A percentile compares a stretch with the other conserved stretches of the same genome.
phyloP scores from a whole-genome alignment of 2,888 invertebrate genomes.

The Octonoba sinensis region DNA sequence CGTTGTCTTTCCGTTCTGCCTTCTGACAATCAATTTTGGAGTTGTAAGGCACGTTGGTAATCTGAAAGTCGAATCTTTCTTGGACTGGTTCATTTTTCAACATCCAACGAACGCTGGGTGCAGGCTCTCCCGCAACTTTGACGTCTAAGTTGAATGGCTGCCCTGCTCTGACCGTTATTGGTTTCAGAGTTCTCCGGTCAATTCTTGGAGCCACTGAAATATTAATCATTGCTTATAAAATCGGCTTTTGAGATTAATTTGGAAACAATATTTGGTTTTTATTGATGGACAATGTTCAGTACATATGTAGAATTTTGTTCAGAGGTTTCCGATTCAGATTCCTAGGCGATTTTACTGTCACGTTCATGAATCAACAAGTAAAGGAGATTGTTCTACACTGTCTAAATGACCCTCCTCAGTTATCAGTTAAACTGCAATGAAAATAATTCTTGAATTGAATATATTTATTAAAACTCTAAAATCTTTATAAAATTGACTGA shows the following conservation, averaged over 20 bases:
- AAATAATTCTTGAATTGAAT: no score
- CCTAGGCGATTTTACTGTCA: no score
- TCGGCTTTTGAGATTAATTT: background rate
- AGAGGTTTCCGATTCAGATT: no score
- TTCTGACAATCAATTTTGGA: conserved; percentile 88
- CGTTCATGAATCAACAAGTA: no score
- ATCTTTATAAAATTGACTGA: no score
- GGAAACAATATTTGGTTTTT: no score
- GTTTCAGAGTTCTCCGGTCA: conserved; percentile 78
- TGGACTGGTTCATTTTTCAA: conserved; percentile 80
- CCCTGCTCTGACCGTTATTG: conserved; percentile 91
- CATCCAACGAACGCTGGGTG: conserved; percentile 93
- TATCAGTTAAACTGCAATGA: no score
- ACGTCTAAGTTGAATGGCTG: conserved; percentile 93
- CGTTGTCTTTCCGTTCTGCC: conserved; percentile 88
- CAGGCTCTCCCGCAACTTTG: conserved; percentile 94
- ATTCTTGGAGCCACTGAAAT: conserved; percentile 81
- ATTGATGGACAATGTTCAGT: no score
- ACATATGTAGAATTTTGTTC: no score
- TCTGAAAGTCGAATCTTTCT: conserved; percentile 55
- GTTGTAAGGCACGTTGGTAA: conserved; percentile 85
- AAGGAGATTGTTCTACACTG: no score
- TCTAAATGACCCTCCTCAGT: no score
- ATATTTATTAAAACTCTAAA: no score
- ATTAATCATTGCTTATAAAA: background rate